These are phyloP conservation scores for Sebastes flavidus DNA, from an alignment of 2,797 vertebrate species.

Conservation along the genomic window DNA sequence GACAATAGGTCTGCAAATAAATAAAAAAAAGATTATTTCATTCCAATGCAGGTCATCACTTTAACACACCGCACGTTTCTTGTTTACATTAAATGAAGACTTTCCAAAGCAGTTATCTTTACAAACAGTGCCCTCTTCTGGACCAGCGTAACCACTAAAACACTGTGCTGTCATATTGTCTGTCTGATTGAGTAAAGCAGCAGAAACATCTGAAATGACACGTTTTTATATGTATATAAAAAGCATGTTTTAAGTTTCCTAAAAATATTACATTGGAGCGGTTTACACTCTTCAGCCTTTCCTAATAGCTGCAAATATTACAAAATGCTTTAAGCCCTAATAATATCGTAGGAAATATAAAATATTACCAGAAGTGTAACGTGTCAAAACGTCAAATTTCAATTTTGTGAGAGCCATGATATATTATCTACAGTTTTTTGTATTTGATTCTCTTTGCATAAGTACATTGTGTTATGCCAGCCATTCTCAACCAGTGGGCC, in stretches of 20 bases:
- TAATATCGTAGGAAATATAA: neutral
- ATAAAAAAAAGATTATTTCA: neutral
- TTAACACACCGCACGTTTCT: neutral
- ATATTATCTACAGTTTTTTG: too few relatives aligned
- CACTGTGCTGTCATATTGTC: neutral
- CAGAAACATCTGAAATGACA: neutral
- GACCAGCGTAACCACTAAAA: neutral
- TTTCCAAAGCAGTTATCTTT: neutral
- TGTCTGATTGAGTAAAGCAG: neutral
- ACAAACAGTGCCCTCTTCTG: slow-evolving; percentile 42
- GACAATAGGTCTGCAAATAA: neutral
- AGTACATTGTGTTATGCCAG: too few relatives aligned
- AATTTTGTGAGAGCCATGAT: too few relatives aligned
- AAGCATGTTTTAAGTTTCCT: neutral
- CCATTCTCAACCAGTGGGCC: too few relatives aligned
- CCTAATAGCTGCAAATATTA: neutral
- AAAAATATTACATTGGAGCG: neutral
- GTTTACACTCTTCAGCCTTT: neutral
- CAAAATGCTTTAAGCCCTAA: neutral
- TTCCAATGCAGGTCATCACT: neutral
- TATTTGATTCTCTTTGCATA: too few relatives aligned
- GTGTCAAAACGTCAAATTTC: neutral
- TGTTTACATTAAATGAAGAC: neutral
- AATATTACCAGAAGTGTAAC: neutral
- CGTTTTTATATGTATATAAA: neutral